phyloP scores from a whole-genome alignment of 2,797 vertebrate genomes.

The Sorex maritimensis region DNA sequence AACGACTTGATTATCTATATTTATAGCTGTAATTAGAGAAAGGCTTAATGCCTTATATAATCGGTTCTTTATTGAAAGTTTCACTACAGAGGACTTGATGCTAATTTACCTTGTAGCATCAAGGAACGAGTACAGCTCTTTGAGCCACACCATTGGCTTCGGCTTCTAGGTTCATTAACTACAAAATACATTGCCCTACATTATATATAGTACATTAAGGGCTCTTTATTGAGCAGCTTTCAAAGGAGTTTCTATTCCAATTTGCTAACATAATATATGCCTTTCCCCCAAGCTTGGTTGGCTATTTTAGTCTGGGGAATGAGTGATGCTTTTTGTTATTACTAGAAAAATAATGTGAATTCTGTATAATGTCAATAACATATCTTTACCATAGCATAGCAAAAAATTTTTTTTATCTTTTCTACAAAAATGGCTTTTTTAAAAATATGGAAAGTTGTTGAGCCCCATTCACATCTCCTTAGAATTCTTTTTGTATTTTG shows the following conservation, averaged over 20 bases:
- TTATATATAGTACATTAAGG: conserved; percentile 69
- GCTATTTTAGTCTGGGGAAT: conserved; percentile 70
- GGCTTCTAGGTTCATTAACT: conserved; percentile 82
- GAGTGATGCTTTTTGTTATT: conserved; percentile 73
- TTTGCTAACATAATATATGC: conserved; percentile 72
- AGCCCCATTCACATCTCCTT: background rate
- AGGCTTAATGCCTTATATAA: conserved; percentile 83
- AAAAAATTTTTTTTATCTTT: conserved; percentile 45
- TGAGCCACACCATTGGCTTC: conserved; percentile 55
- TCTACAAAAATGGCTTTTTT: conserved; percentile 38
- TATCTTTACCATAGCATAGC: conserved; percentile 7
- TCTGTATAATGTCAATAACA: conserved; percentile 38
- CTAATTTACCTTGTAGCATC: conserved; percentile 83
- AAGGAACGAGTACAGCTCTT: conserved; percentile 51
- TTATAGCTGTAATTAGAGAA: conserved; percentile 85
- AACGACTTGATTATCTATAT: conserved; percentile 86
- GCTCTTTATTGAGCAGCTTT: conserved; percentile 77
- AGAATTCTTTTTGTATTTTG: conserved; percentile 30
- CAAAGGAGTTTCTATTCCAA: conserved; percentile 84
- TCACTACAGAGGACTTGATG: conserved; percentile 77
- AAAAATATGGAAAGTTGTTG: conserved; percentile 47
- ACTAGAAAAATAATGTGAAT: conserved; percentile 74
- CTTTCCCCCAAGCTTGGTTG: conserved; percentile 65
- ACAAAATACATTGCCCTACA: conserved; percentile 60
- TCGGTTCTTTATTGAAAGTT: conserved; percentile 84